Evolutionary conservation across 2,888 invertebrate genomes (phyloP), one percentile per base, ranked within the genome.

Genomic region (Ferdinandea cuprea): DNA sequence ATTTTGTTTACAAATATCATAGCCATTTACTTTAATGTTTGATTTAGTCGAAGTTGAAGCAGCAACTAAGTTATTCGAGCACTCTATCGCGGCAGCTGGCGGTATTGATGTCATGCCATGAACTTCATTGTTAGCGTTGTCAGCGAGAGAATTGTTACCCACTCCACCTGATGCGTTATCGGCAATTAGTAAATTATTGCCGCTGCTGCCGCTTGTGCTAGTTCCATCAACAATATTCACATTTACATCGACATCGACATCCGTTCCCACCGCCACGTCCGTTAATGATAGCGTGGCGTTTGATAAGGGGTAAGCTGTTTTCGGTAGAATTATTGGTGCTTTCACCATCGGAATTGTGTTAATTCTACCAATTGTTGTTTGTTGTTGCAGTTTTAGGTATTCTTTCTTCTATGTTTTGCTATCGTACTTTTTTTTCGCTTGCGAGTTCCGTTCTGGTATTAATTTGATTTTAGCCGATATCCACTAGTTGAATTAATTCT

Each of bases 291-390:
- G 40, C 50, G 56, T 72, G 56, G 63, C 72, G 37, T 58, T 83
- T 56, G 83, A 63, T 78, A 72, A 73, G 72, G 72, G 78, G 73
- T 68, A 56, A 58, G 58, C 11, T 42, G 66, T 44, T 54, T 46
- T 35, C n/a, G 54, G 44, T 68, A 17, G 52, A 63, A 52, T 48
- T 35, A 48, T 72, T 56, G 83, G 78, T 83, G 83, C 78, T 19
- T 83, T 83, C 72, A 83, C 83, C 83, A 83, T 83, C 68, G 78
- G 68, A 77, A 83, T 19, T 58, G 61, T 63, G 44, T 72, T 72
- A 71, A 28, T 66, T 66, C 25, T 54, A 72, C 61, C 35, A 42
- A 56, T 59, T 61, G 19, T 8, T 46, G 25, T 61, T 54, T 69
- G 7, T 48, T 48, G 15, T n/a, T 52, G 7, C 15, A 13, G 25